phyloP scores from a whole-genome alignment of 2,113 vertebrate species.

The Pardalotus punctatus region DNA sequence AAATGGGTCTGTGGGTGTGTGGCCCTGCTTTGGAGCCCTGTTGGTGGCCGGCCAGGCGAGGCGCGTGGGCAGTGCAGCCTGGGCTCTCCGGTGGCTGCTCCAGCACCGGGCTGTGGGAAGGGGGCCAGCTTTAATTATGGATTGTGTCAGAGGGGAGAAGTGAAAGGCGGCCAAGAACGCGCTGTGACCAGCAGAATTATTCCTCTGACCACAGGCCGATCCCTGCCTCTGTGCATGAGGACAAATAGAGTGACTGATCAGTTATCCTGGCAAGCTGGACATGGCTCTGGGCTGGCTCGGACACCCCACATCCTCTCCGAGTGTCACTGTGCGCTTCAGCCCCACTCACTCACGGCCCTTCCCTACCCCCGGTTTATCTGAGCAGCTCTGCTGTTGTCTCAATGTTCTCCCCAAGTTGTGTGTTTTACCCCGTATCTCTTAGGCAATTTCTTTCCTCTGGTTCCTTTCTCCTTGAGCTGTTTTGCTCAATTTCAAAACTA shows the following conservation, averaged over 20 bases:
- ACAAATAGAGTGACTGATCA: background rate
- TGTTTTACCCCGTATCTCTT: background rate
- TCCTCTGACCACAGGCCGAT: slow-evolving; percentile 30
- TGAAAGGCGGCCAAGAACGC: background rate
- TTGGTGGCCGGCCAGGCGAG: accelerated
- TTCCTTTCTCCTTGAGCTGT: background rate
- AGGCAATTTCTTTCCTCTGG: background rate
- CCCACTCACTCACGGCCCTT: background rate
- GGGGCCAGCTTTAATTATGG: background rate
- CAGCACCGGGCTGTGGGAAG: background rate
- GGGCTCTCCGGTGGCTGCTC: background rate
- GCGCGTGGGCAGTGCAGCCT: background rate
- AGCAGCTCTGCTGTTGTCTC: background rate
- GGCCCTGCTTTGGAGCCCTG: background rate
- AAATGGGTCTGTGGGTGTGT: accelerated
- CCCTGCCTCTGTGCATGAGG: slow-evolving; percentile 7
- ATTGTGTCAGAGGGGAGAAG: background rate
- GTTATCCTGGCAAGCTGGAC: background rate
- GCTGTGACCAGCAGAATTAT: background rate
- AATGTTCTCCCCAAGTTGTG: background rate
- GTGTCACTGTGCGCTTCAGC: background rate
- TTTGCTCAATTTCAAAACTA: background rate
- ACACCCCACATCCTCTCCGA: background rate
- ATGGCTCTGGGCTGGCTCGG: background rate
- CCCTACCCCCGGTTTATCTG: background rate